A percentile compares a stretch with the other conserved stretches of the same genome.
phyloP scores from a whole-genome alignment of 2,797 vertebrate species.

The Ceryle rudis region DNA sequence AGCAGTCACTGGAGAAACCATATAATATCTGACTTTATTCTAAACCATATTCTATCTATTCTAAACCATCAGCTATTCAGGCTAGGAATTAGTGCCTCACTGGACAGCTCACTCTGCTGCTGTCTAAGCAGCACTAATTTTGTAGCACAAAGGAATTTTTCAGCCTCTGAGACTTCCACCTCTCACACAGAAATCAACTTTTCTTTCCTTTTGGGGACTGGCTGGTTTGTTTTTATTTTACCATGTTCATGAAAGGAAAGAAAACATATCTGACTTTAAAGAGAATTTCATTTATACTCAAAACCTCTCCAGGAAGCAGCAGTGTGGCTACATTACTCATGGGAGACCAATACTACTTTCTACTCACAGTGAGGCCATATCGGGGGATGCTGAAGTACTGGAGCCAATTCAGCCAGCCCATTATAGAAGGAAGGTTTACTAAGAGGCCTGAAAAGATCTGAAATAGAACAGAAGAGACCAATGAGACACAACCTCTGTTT shows the following conservation, averaged over 20 bases:
- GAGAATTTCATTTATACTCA: background rate
- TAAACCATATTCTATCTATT: background rate
- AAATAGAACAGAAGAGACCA: background rate
- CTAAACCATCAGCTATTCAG: background rate
- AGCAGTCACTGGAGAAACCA: background rate
- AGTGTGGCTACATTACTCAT: background rate
- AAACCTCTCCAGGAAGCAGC: background rate
- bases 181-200: background rate
- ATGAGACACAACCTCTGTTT: background rate
- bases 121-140: background rate
- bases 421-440: constrained; percentile 73
- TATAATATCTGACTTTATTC: background rate
- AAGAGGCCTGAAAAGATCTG: constrained; percentile 75
- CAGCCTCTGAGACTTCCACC: background rate
- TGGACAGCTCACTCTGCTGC: background rate
- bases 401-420: constrained; percentile 74
- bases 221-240: background rate
- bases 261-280: background rate
- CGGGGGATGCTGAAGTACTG: constrained; percentile 75
- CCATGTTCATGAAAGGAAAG: background rate
- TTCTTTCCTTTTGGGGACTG: background rate
- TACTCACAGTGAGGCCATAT: constrained; percentile 72
- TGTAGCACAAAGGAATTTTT: background rate
- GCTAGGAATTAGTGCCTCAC: background rate
- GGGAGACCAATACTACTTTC: background rate